phyloP scores from a whole-genome alignment of 2,113 vertebrate genomes.

The Ploceus nigricollis region DNA sequence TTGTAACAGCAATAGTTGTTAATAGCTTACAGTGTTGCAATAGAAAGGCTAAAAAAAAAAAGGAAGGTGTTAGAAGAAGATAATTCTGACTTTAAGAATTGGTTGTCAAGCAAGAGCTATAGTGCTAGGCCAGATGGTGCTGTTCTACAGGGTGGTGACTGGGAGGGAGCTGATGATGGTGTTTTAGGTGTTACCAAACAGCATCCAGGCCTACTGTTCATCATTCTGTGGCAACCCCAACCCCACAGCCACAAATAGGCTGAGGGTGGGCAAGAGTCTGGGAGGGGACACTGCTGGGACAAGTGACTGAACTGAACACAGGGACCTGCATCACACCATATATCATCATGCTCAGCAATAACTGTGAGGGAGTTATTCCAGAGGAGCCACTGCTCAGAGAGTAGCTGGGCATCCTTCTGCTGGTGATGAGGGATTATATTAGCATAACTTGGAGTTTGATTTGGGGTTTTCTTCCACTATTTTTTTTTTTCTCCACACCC shows the following conservation, averaged over 20 bases:
- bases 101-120: not conserved
- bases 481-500: accelerated
- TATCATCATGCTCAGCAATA: accelerated
- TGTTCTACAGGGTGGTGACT: not conserved
- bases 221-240: not conserved
- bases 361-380: not conserved
- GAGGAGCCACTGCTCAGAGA: not conserved
- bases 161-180: not conserved
- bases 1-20: not conserved
- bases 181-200: not conserved
- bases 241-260: accelerated
- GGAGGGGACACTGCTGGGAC: not conserved
- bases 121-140: accelerated
- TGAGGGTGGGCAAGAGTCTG: not conserved
- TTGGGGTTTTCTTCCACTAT: not conserved
- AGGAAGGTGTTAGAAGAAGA: not conserved
- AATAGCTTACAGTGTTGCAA: not conserved
- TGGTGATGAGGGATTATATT: not conserved
- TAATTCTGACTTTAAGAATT: not conserved
- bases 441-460: not conserved
- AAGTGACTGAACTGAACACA: not conserved
- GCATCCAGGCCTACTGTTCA: not conserved
- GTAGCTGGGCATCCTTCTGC: not conserved
- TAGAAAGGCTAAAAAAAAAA: not conserved
- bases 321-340: not conserved